These are phyloP conservation scores for Agonopterix subpropinquella DNA, from an alignment of 2,888 invertebrate genomes.

Conservation along the genomic window DNA sequence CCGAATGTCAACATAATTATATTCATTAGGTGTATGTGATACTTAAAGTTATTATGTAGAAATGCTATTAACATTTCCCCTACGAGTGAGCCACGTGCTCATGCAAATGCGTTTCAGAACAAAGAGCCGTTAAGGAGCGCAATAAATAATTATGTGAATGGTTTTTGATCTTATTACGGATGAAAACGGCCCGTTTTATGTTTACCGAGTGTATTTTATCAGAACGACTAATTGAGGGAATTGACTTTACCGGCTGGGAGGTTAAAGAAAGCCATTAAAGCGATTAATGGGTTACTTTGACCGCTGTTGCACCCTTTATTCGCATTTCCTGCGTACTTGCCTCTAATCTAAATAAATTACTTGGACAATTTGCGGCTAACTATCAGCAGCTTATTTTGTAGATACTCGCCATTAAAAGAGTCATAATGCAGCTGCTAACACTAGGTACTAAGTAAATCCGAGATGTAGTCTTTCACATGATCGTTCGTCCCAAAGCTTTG, in stretches of 20 bases:
- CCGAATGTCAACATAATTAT: too few species aligned
- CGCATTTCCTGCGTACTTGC: neutral
- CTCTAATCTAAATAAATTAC: neutral
- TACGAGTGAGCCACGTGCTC: slow-evolving; percentile 33
- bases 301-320: neutral
- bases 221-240: slow-evolving; percentile 11
- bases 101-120: slow-evolving; percentile 36
- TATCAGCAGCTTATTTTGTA: too few species aligned
- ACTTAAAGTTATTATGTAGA: slow-evolving; percentile 15
- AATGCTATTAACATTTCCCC: slow-evolving; percentile 32
- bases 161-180: slow-evolving; percentile 37
- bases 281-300: slow-evolving; percentile 4
- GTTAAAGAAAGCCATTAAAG: slow-evolving; percentile 6
- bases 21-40: too few species aligned
- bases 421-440: too few species aligned
- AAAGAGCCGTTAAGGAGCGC: slow-evolving; percentile 44
- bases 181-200: slow-evolving; percentile 26
- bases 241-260: slow-evolving; percentile 6
- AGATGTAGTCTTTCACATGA: too few species aligned
- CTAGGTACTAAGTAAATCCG: too few species aligned
- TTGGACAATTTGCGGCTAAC: too few species aligned
- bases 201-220: slow-evolving; percentile 17
- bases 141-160: slow-evolving; percentile 35
- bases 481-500: too few species aligned
- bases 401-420: too few species aligned